Conservation (phyloP, 2,113 vertebrate species). For the Pipa parva region DNA sequence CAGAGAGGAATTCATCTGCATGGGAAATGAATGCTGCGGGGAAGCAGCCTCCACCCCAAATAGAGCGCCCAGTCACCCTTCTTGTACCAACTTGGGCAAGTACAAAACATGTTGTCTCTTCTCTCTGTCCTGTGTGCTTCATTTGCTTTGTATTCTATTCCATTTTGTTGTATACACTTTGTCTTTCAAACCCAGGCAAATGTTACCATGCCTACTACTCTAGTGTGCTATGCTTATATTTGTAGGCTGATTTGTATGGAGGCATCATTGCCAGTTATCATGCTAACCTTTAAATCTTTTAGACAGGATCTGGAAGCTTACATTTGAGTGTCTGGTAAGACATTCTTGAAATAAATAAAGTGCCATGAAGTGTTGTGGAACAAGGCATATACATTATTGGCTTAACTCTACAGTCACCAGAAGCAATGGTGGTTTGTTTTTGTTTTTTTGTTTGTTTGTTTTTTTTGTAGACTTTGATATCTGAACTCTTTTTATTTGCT, state of each 20-base stretch:
- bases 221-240: background rate
- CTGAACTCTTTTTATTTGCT: too few relatives aligned
- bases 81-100: conserved; percentile 80
- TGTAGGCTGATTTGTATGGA: too few relatives aligned
- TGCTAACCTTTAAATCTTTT: too few relatives aligned
- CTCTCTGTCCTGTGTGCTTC: too few relatives aligned
- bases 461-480: too few relatives aligned
- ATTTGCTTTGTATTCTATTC: background rate
- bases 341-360: too few relatives aligned
- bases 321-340: too few relatives aligned
- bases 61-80: conserved; percentile 74
- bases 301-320: too few relatives aligned
- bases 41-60: conserved; percentile 68
- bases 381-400: background rate
- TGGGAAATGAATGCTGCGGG: conserved; percentile 82
- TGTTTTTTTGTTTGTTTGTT: too few relatives aligned
- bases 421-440: background rate
- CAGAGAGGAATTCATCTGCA: conserved; percentile 60
- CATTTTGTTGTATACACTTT: background rate
- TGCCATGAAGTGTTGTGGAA: too few relatives aligned
- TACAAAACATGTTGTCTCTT: conserved; percentile 39
- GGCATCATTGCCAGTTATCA: too few relatives aligned
- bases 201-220: background rate
- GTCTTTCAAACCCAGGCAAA: background rate
- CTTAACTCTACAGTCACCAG: background rate